phyloP scores from a whole-genome alignment of 2,888 invertebrate species.

The Eristalis intricaria region DNA sequence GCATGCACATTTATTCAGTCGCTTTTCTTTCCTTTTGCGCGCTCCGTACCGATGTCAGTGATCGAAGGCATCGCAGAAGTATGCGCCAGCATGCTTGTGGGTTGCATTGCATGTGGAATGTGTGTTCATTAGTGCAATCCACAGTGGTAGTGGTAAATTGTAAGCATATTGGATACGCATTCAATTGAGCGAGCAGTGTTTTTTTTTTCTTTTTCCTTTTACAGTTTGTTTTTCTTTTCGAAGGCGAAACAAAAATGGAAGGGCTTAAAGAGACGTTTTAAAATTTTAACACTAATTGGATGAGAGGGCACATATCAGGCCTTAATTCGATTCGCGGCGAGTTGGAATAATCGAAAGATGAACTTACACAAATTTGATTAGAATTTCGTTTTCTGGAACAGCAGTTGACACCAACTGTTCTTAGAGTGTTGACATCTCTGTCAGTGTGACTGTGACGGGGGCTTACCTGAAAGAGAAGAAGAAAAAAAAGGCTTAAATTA shows the following conservation, averaged over 20 bases:
- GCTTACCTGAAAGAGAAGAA: slow-evolving; percentile 14
- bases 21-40: slow-evolving; percentile 27
- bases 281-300: slow-evolving; percentile 7
- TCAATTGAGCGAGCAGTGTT: slow-evolving; percentile 23
- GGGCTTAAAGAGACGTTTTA: slow-evolving; percentile 7
- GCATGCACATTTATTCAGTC: background rate
- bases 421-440: background rate
- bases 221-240: background rate
- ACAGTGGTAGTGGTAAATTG: slow-evolving; percentile 16
- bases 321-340: background rate
- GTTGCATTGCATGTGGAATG: slow-evolving; percentile 41
- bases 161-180: slow-evolving; percentile 48
- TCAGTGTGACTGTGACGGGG: background rate
- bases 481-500: background rate
- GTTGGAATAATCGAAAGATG: background rate
- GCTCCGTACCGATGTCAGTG: slow-evolving; percentile 37
- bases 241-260: background rate
- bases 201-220: background rate
- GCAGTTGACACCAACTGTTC: background rate
- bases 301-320: background rate
- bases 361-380: background rate
- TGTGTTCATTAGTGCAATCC: background rate
- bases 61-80: slow-evolving; percentile 33
- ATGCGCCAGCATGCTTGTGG: slow-evolving; percentile 2
- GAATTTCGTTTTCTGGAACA: background rate